Evolutionary conservation across 2,113 vertebrate genomes (phyloP), one percentile per base, ranked within the genome.

Genomic region (Oryzias woworae): DNA sequence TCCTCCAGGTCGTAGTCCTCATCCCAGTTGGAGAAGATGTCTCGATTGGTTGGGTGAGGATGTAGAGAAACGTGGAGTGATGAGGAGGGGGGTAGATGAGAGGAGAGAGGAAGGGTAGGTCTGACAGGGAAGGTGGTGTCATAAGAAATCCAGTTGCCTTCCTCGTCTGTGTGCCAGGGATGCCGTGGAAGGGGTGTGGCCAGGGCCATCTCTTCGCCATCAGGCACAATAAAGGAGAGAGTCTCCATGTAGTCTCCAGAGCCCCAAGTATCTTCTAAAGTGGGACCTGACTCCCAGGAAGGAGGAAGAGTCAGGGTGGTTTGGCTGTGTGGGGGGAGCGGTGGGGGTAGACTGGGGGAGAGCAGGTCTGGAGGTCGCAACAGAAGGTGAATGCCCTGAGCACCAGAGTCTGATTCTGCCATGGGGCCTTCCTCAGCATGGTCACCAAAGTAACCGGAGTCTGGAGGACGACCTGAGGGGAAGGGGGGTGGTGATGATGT

Each of bases 211-310:
- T 91, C 93, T 71, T 91, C 91, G 0, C 82, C 89, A 22, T 93
- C 92, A 1, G 85, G 88, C 0, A 81, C 73, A 70, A 91, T 78
- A 49, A 92, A 66, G 14, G 92, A 91, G 65, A 94, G 75, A 0
- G 95, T 94, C 85, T 97, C 94, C 4, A 89, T 46, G 47, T 95
- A 92, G 70, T 95, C 94, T 0, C 95, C 95, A 0, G 96, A 97
- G 3, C 94, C 95, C 88, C 88, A 79, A 0, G 94, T 93, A 7
- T 89, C 90, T 50, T 95, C 94, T 6, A 82, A 58, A 4, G 91
- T 85, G 36, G 89, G 85, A 0, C 82, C 50, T 63, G 53, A 90
- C 69, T 77, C 89, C 81, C 71, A 93, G 71, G 78, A 85, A 50
- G 26, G 84, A 0, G 83, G 82, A 13, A 90, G 81, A 63, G 93